These are phyloP conservation scores for Hephaestus fuliginosus DNA, from an alignment of 2,797 vertebrate species.

Conservation along the genomic window DNA sequence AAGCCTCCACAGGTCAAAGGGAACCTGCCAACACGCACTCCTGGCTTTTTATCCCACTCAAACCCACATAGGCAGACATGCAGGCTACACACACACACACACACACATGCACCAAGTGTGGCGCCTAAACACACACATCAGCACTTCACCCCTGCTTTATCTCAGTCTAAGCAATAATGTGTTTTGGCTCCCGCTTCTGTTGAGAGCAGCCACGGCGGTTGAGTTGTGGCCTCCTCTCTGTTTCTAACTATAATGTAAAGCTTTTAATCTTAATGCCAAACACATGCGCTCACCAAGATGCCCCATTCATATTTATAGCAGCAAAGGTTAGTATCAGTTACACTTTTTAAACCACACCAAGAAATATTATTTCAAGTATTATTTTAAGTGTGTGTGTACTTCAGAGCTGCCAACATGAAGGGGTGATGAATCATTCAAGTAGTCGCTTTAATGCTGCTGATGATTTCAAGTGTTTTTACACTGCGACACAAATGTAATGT, in stretches of 20 bases:
- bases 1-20: slow-evolving; percentile 79
- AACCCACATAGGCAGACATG: slow-evolving; percentile 46
- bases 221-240: slow-evolving; percentile 36
- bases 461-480: not conserved
- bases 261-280: slow-evolving; percentile 66
- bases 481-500: not conserved
- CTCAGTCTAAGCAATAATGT: slow-evolving; percentile 52
- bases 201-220: slow-evolving; percentile 47
- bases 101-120: not conserved
- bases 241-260: slow-evolving; percentile 52
- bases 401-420: slow-evolving; percentile 1
- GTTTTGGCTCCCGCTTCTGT: slow-evolving; percentile 58
- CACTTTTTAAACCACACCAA: slow-evolving; percentile 31
- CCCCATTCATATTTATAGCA: slow-evolving; percentile 57
- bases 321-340: slow-evolving; percentile 41
- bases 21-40: slow-evolving; percentile 75
- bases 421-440: slow-evolving; percentile 21
- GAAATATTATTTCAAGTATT: slow-evolving; percentile 36
- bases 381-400: slow-evolving; percentile 19
- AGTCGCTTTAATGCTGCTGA: not conserved
- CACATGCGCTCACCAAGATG: slow-evolving; percentile 54
- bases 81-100: slow-evolving; percentile 1
- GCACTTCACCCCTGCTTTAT: slow-evolving; percentile 51
- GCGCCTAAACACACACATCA: slow-evolving; percentile 20
- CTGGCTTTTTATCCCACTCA: slow-evolving; percentile 66